phyloP scores from a whole-genome alignment of 37 sponge, comb jelly and placozoan species.

The Agelas oroides region DNA sequence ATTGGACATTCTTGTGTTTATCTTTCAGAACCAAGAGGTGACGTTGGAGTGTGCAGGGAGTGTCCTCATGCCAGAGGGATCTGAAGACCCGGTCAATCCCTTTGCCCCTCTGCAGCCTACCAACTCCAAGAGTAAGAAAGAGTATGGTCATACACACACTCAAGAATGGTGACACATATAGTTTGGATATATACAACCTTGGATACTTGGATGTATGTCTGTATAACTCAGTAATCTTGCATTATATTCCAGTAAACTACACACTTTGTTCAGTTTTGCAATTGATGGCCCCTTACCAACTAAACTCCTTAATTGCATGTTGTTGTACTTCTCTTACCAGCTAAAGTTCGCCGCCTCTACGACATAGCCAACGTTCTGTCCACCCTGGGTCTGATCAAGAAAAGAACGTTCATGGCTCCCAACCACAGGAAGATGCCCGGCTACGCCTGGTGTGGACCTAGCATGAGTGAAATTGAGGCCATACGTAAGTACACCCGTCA shows the following conservation, averaged over 20 bases:
- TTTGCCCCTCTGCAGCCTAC: constrained; percentile 42
- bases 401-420: constrained; percentile 78
- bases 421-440: constrained; percentile 85
- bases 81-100: no score
- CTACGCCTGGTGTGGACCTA: constrained; percentile 83
- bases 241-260: neutral
- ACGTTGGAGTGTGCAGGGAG: constrained; percentile 76
- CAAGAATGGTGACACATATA: no score
- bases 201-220: no score
- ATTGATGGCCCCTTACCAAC: neutral
- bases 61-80: constrained; percentile 67
- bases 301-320: no score
- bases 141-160: no score
- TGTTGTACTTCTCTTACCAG: constrained; percentile 26
- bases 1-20: neutral
- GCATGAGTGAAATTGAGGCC: constrained; percentile 52
- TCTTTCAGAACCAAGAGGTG: constrained; percentile 61
- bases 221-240: no score
- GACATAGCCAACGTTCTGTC: constrained; percentile 93
- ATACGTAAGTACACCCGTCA: constrained; percentile 42
- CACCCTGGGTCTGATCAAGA: constrained; percentile 80
- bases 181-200: no score
- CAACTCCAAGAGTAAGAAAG: constrained; percentile 56
- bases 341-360: constrained; percentile 93
- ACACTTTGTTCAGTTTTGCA: neutral